A percentile compares a stretch with the other conserved stretches of the same genome.
Evolutionary conservation across 2,113 vertebrate species (phyloP).

Genomic region (Oplegnathus fasciatus): DNA sequence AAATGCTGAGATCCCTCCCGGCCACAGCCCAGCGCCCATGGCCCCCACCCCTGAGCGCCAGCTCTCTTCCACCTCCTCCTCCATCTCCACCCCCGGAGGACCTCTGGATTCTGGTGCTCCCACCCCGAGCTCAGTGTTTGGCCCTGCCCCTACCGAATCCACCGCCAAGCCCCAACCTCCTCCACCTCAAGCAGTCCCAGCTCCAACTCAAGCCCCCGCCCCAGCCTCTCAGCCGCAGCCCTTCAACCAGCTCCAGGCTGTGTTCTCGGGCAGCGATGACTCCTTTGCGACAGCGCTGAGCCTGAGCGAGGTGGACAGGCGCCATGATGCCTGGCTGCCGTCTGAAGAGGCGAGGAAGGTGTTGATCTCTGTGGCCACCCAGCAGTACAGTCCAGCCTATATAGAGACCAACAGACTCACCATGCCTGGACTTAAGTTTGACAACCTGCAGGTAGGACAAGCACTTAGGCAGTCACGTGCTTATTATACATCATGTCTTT

Average conservation of each 20-base stretch:
- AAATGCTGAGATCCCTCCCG: slow-evolving; percentile 86
- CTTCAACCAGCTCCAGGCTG: slow-evolving; percentile 92
- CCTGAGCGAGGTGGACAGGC: slow-evolving; percentile 93
- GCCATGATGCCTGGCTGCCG: slow-evolving; percentile 97
- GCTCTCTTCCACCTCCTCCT: slow-evolving; percentile 79
- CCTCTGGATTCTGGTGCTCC: slow-evolving; percentile 71
- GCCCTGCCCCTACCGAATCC: slow-evolving; percentile 50
- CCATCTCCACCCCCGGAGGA: slow-evolving; percentile 69
- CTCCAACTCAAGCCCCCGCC: slow-evolving; percentile 63
- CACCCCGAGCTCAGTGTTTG: slow-evolving; percentile 71
- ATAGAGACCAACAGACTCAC: slow-evolving; percentile 91
- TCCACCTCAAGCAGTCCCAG: slow-evolving; percentile 56
- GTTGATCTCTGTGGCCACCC: slow-evolving; percentile 90
- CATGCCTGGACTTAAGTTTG: slow-evolving; percentile 98
- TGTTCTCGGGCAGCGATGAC: slow-evolving; percentile 93
- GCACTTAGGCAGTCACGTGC: not conserved
- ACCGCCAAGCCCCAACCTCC: slow-evolving; percentile 53
- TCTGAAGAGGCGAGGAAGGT: slow-evolving; percentile 90
- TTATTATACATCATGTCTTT: not conserved
- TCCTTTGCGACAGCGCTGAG: slow-evolving; percentile 94
- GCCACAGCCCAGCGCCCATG: slow-evolving; percentile 66
- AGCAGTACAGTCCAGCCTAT: slow-evolving; percentile 88
- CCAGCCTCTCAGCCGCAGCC: slow-evolving; percentile 72
- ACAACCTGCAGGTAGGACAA: slow-evolving; percentile 93
- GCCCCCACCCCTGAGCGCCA: slow-evolving; percentile 79